Conservation (phyloP, 2,797 vertebrate genomes). For the Apogon talboti region DNA sequence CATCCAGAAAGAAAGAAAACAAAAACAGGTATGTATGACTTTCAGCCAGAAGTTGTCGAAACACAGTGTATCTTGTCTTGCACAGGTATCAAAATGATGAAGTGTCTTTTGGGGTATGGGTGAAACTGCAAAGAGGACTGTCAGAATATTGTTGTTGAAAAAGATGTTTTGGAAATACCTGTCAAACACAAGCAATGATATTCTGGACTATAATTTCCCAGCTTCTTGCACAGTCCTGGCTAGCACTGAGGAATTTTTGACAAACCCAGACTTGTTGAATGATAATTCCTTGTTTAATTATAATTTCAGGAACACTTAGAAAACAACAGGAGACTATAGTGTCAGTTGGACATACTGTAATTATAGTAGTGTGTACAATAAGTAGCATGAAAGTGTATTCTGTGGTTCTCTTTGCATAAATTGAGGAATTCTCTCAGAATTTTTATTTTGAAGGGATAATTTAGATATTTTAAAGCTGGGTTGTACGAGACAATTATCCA, state of each 20-base stretch:
- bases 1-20: constrained; percentile 41
- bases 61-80: constrained; percentile 57
- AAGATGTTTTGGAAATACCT: constrained; percentile 69
- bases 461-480: no score
- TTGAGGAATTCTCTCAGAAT: background rate
- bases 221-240: constrained; percentile 71
- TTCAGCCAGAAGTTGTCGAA: constrained; percentile 54
- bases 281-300: constrained; percentile 80
- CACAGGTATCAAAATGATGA: constrained; percentile 56
- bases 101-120: constrained; percentile 61
- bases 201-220: constrained; percentile 76
- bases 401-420: background rate
- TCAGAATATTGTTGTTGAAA: constrained; percentile 43
- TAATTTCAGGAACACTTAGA: constrained; percentile 73
- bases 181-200: constrained; percentile 81
- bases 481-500: no score
- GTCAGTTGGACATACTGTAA: constrained; percentile 49
- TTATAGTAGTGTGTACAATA: constrained; percentile 41
- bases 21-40: constrained; percentile 63
- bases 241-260: constrained; percentile 79
- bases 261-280: constrained; percentile 85
- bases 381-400: constrained; percentile 21
- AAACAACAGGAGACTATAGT: constrained; percentile 62
- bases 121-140: constrained; percentile 56
- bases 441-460: no score